Evolutionary conservation across 1,140 invertebrate genomes (phyloP).

Genomic region (Drosophila bocki): DNA sequence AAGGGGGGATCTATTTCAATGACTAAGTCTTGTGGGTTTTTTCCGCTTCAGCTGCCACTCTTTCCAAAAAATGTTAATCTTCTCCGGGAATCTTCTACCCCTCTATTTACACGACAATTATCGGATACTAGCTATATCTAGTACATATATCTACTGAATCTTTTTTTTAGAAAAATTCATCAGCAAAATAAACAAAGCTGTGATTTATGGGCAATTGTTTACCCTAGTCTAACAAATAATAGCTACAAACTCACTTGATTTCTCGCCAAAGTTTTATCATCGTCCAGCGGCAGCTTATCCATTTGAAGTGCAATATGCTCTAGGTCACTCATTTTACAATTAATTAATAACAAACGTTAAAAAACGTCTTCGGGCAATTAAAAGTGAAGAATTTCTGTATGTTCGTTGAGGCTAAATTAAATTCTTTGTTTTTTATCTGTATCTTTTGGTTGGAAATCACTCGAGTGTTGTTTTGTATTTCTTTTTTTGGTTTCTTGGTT

Average conservation of each 20-base stretch:
- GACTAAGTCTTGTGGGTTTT: conserved; percentile 31
- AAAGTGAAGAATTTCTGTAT: conserved; percentile 32
- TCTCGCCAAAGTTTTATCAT: conserved; percentile 30
- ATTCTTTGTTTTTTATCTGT: conserved; percentile 57
- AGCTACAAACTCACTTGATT: conserved; percentile 50
- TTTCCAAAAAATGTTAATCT: conserved; percentile 11
- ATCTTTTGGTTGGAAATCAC: conserved; percentile 20
- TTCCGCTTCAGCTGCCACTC: conserved; percentile 24
- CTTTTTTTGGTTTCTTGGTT: neutral
- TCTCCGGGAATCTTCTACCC: neutral
- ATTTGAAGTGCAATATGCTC: conserved; percentile 61
- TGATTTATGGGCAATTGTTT: conserved; percentile 22
- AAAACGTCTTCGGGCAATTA: conserved; percentile 29
- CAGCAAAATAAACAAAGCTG: conserved; percentile 10
- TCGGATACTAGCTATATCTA: neutral
- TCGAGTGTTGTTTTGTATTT: conserved; percentile 4
- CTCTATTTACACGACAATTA: conserved; percentile 32
- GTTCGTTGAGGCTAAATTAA: conserved; percentile 10
- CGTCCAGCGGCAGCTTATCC: conserved; percentile 42
- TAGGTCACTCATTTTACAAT: conserved; percentile 58
- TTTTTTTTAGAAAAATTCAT: conserved; percentile 4
- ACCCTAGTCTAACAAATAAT: neutral
- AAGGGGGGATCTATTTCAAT: conserved; percentile 17
- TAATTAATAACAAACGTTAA: conserved; percentile 29
- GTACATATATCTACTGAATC: neutral